These are phyloP conservation scores for Lithophane socia DNA, from an alignment of 2,888 invertebrate species.

Conservation along the genomic window DNA sequence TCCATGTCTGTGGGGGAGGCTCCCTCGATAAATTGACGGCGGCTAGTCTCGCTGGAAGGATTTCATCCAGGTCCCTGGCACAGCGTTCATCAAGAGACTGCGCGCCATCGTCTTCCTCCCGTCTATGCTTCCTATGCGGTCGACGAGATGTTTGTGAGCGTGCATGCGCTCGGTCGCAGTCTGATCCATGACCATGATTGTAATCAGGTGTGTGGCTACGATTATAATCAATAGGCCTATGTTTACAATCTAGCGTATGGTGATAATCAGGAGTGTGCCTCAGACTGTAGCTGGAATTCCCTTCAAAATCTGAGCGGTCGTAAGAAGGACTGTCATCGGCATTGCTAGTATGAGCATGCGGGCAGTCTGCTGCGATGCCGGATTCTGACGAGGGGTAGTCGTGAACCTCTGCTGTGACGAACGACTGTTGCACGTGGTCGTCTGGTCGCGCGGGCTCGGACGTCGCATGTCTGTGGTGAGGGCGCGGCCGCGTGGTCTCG, in stretches of 20 bases:
- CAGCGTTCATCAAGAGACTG: slow-evolving; percentile 88
- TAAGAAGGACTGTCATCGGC: slow-evolving; percentile 88
- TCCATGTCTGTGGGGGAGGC: slow-evolving; percentile 89
- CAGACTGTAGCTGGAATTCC: slow-evolving; percentile 84
- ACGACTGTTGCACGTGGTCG: slow-evolving; percentile 79
- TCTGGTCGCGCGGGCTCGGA: slow-evolving; percentile 88
- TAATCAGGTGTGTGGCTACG: slow-evolving; percentile 88
- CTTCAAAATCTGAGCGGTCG: slow-evolving; percentile 87
- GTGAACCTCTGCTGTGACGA: slow-evolving; percentile 88
- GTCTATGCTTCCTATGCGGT: slow-evolving; percentile 82
- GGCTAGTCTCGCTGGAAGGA: slow-evolving; percentile 87
- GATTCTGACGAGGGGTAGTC: slow-evolving; percentile 90
- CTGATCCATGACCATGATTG: slow-evolving; percentile 82
- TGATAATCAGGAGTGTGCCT: slow-evolving; percentile 85
- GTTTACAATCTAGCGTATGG: slow-evolving; percentile 85
- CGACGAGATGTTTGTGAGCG: slow-evolving; percentile 85
- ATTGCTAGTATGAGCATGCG: slow-evolving; percentile 86
- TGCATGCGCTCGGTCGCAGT: slow-evolving; percentile 82
- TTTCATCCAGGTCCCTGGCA: slow-evolving; percentile 88
- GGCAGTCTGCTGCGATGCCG: slow-evolving; percentile 89
- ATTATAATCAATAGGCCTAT: slow-evolving; percentile 83
- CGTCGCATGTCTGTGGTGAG: slow-evolving; percentile 85
- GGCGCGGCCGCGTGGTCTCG: slow-evolving; percentile 83
- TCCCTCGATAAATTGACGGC: slow-evolving; percentile 86
- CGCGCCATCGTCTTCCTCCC: slow-evolving; percentile 87